Evolutionary conservation across 2,113 vertebrate genomes (phyloP).

Genomic region (Alexandromys fortis): DNA sequence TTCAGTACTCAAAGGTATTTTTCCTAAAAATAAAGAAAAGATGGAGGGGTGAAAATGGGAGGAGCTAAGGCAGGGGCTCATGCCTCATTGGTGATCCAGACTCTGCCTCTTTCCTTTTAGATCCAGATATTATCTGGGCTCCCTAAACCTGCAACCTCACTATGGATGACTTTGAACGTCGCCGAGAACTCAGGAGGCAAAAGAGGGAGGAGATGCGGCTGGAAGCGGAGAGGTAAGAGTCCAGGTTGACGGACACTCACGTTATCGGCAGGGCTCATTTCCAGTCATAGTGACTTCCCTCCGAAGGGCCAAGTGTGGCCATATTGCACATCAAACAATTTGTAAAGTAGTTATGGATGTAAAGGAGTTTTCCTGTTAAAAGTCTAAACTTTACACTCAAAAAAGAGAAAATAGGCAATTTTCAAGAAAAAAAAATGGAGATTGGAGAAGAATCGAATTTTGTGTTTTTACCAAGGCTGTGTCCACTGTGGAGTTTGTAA

Average conservation of each 20-base stretch:
- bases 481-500: background rate
- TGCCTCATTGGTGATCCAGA: constrained; percentile 10
- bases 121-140: constrained; percentile 74
- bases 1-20: constrained; percentile 54
- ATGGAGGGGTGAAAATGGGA: background rate
- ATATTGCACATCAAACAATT: background rate
- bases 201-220: constrained; percentile 99
- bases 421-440: background rate
- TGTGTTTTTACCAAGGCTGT: background rate
- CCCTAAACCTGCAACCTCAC: constrained; percentile 62
- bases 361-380: background rate
- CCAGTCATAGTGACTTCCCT: background rate
- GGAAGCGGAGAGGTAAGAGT: constrained; percentile 94
- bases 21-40: constrained; percentile 76
- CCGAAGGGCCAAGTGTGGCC: background rate
- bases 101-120: constrained; percentile 55
- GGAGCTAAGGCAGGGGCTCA: background rate
- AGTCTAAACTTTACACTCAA: background rate
- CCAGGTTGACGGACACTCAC: background rate
- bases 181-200: constrained; percentile 97
- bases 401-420: background rate
- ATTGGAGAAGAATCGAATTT: background rate
- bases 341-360: background rate
- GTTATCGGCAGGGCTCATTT: background rate
- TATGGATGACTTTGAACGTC: constrained; percentile 99